phyloP scores from a whole-genome alignment of 2,888 invertebrate genomes.

The Apamea epomidion region DNA sequence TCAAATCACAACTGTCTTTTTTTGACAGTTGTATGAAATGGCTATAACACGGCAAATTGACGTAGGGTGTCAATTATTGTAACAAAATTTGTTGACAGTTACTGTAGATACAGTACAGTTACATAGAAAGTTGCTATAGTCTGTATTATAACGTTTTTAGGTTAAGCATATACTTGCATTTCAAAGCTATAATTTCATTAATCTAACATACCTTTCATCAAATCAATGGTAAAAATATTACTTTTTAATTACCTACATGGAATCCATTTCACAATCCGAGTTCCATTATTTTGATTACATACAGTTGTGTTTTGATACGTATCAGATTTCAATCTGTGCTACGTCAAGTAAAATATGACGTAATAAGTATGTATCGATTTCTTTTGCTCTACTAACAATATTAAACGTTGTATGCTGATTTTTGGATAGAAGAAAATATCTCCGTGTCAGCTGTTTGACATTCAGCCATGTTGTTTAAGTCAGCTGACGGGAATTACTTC shows the following conservation, averaged over 20 bases:
- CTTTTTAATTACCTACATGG: constrained; percentile 24
- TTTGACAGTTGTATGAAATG: too few relatives aligned
- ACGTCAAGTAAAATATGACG: constrained; percentile 32
- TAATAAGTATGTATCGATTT: constrained; percentile 55
- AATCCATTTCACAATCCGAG: constrained; percentile 23
- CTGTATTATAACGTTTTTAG: neutral
- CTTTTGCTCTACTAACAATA: constrained; percentile 36
- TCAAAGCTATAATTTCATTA: constrained; percentile 2
- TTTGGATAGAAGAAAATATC: constrained; percentile 31
- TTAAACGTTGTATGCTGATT: constrained; percentile 38
- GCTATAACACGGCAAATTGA: too few relatives aligned
- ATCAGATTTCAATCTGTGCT: constrained; percentile 49
- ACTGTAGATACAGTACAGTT: too few relatives aligned
- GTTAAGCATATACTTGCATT: neutral
- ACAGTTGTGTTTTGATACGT: constrained; percentile 44
- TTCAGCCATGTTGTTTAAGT: constrained; percentile 32
- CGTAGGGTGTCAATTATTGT: too few relatives aligned
- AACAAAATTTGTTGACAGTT: too few relatives aligned
- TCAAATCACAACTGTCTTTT: too few relatives aligned
- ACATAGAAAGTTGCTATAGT: neutral
- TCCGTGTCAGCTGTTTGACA: constrained; percentile 39
- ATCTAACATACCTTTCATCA: constrained; percentile 5
- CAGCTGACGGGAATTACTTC: constrained; percentile 10
- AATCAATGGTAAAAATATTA: constrained; percentile 13
- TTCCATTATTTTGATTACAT: constrained; percentile 50